Percentiles rank a stretch among this genome's conserved stretches.
Conservation (phyloP, 2,113 vertebrate genomes). For the Lepus americanus region DNA sequence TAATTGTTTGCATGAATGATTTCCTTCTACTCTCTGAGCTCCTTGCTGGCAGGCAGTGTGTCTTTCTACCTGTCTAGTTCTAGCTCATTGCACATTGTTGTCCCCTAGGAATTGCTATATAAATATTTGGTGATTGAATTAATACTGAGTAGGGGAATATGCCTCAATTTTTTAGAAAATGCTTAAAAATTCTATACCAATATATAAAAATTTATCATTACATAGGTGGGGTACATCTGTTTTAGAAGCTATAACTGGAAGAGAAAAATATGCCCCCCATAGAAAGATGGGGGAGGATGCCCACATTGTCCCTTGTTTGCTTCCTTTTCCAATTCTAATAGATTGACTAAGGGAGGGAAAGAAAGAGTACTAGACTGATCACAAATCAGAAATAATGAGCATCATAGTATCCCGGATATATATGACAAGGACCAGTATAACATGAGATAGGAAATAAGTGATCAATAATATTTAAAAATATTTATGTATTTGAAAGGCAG, state of each 20-base stretch:
- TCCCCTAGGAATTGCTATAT: neutral
- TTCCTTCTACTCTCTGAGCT: neutral
- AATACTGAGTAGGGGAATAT: neutral
- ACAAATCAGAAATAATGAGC: neutral
- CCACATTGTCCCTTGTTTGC: neutral
- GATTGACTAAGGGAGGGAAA: neutral
- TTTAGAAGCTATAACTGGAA: neutral
- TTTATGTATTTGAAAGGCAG: too few relatives aligned
- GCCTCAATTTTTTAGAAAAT: neutral
- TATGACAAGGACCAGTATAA: neutral
- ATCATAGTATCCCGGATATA: neutral
- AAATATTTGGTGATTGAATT: neutral
- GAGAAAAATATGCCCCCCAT: neutral
- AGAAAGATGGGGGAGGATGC: neutral
- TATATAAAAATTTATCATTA: neutral
- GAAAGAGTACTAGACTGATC: accelerated
- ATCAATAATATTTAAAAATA: neutral
- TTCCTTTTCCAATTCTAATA: neutral
- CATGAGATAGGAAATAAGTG: neutral
- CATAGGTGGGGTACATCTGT: neutral
- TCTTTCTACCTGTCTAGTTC: neutral
- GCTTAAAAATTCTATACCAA: neutral
- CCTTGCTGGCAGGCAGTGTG: neutral
- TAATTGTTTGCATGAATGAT: neutral
- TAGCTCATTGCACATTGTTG: neutral